Base-by-base conservation (phyloP, 2,888 invertebrate genomes). In the Mythimna albipuncta region DNA sequence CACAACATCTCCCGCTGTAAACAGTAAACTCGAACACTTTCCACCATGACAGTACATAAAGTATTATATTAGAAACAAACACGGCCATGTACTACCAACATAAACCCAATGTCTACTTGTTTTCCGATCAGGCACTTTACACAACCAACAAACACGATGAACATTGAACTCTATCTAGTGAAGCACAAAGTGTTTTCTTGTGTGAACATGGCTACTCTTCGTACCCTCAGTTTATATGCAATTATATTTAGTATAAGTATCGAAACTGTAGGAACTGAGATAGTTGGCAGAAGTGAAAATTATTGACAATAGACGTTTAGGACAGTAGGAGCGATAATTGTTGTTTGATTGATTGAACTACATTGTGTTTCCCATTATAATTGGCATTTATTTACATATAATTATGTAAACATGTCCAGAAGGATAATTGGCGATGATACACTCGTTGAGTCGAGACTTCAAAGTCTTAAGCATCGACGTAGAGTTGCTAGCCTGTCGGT, bases 21-120 rank as follows among this genome's bases (percentile, higher is more conserved):
- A 83, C 83, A 83, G 72, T 85, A 72, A 83, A 80, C 70, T 75
- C 35, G 44, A 58, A 72, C 83, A 73, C 69, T 76, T 26, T 68
- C 81, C 59, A 70, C 72, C 77, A 73, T 72, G 69, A 52, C 73
- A 81, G 64, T 71, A 74, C 50, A 84, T 84, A 85, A 86, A 77
- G 77, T 82, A 80, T 86, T 82, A 86, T 84, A 84, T 84, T 82
- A 77, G 73, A 85, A 72, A 75, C 85, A 86, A 85, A 86, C 84
- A 86, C 58, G 38, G 32, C 50, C 64, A 75, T 82, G 63, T 74
- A 71, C 69, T 68, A 75, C 73, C 35, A 80, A 79, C 80, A 80
- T 84, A 82, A 86, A 85, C 73, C 64, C 59, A 52, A 63, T 77
- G 75, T 81, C 73, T 76, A 67, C 82, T 72, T 81, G 73, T 87